Percentiles rank a stretch among this genome's conserved stretches.
These are phyloP conservation scores for Odocoileus hemionus DNA, from an alignment of 2,113 vertebrate species.

Conservation along the genomic window DNA sequence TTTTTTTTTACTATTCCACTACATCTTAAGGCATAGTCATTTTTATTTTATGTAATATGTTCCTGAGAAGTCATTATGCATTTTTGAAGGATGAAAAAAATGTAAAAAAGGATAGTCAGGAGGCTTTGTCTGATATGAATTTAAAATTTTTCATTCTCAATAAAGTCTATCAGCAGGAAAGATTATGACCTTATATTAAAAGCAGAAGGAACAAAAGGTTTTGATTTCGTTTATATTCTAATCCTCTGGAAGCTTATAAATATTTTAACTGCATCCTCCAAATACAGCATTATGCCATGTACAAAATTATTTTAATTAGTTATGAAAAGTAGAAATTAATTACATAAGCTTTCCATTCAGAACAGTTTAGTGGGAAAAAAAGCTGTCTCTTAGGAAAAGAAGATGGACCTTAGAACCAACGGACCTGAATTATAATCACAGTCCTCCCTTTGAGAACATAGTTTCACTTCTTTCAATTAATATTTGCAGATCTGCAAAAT, in stretches of 20 bases:
- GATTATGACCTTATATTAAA: constrained; percentile 7
- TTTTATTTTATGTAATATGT: neutral
- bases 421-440: neutral
- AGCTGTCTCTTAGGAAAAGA: neutral
- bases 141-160: neutral
- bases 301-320: constrained; percentile 23
- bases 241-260: neutral
- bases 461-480: neutral
- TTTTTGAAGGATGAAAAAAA: neutral
- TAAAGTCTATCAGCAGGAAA: neutral
- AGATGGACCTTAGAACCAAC: neutral
- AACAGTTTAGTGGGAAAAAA: neutral
- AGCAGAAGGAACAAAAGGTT: neutral
- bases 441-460: neutral
- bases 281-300: neutral
- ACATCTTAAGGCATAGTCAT: neutral
- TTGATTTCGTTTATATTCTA: constrained; percentile 29
- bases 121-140: neutral
- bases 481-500: neutral
- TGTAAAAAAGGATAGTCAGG: neutral
- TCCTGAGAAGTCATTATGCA: neutral
- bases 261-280: constrained; percentile 31
- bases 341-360: neutral
- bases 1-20: neutral
- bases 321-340: constrained; percentile 34